Conservation (phyloP, 2,797 vertebrate genomes). For the Potorous gilbertii region DNA sequence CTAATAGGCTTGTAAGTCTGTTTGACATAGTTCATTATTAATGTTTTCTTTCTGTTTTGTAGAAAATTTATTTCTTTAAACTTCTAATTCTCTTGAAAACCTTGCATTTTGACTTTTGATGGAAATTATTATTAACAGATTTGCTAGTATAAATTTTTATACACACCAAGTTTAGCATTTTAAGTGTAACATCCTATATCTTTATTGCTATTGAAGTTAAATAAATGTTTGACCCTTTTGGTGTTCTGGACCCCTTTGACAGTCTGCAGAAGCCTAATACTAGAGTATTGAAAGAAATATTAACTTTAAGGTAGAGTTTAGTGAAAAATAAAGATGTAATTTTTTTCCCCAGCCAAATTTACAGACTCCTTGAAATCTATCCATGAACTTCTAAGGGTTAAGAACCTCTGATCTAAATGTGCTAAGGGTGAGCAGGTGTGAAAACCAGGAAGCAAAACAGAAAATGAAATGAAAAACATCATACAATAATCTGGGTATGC, state of each 20-base stretch:
- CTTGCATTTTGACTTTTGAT: constrained; percentile 40
- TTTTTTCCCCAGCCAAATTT: neutral
- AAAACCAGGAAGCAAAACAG: constrained; percentile 42
- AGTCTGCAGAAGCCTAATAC: neutral
- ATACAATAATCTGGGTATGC: neutral
- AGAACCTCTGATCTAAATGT: constrained; percentile 26
- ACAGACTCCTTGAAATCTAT: neutral
- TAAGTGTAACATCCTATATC: neutral
- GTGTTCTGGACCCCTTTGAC: neutral
- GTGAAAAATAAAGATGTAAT: neutral
- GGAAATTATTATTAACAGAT: constrained; percentile 17
- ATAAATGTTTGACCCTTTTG: neutral
- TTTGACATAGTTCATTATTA: neutral
- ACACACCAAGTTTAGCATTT: neutral
- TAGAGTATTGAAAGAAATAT: neutral
- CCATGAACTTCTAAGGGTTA: neutral
- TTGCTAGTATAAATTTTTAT: constrained; percentile 16
- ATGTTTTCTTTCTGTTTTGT: constrained; percentile 30
- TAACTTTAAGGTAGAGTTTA: neutral
- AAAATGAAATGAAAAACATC: constrained; percentile 31
- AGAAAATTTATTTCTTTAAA: neutral
- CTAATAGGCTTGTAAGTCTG: neutral
- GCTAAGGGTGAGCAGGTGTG: constrained; percentile 40
- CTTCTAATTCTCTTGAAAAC: constrained; percentile 19
- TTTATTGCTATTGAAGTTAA: neutral